A percentile compares a stretch with the other conserved stretches of the same genome.
Conservation (phyloP, 2,888 invertebrate genomes). For the Nowickia ferox region DNA sequence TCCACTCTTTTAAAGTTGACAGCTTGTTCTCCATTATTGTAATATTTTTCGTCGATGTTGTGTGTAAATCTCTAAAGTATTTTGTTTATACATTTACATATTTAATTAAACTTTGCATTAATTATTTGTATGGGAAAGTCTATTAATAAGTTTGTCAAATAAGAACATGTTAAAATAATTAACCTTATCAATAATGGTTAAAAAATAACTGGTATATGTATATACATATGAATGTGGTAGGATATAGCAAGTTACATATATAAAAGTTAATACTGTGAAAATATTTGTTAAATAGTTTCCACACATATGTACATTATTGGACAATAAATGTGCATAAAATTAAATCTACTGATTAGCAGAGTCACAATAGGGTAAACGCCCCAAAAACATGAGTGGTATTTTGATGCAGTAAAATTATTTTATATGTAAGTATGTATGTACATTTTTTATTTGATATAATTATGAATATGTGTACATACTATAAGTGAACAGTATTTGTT, state of each 20-base stretch:
- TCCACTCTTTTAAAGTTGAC: conserved; percentile 28
- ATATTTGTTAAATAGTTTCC: conserved; percentile 35
- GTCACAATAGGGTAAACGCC: conserved; percentile 64
- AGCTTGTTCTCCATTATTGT: conserved; percentile 45
- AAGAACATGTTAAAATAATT: not conserved
- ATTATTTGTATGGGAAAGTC: not conserved
- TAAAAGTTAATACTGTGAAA: conserved; percentile 27
- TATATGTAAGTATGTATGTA: conserved; percentile 45
- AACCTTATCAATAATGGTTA: not conserved
- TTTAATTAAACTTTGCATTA: conserved; percentile 14
- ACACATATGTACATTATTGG: conserved; percentile 38
- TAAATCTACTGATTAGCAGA: conserved; percentile 60
- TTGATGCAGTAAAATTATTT: conserved; percentile 32
- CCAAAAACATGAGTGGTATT: conserved; percentile 58
- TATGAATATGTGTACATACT: conserved; percentile 4
- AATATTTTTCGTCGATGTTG: conserved; percentile 35
- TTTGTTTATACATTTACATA: conserved; percentile 1
- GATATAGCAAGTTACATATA: conserved; percentile 14
- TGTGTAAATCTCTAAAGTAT: conserved; percentile 42
- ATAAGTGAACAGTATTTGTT: not conserved
- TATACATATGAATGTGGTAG: not conserved
- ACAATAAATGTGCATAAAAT: conserved; percentile 61
- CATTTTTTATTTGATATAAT: conserved; percentile 4
- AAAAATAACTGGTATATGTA: not conserved
- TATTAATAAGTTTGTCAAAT: not conserved